Conservation (phyloP, 1,140 invertebrate species). For the Cyclina sinensis region DNA sequence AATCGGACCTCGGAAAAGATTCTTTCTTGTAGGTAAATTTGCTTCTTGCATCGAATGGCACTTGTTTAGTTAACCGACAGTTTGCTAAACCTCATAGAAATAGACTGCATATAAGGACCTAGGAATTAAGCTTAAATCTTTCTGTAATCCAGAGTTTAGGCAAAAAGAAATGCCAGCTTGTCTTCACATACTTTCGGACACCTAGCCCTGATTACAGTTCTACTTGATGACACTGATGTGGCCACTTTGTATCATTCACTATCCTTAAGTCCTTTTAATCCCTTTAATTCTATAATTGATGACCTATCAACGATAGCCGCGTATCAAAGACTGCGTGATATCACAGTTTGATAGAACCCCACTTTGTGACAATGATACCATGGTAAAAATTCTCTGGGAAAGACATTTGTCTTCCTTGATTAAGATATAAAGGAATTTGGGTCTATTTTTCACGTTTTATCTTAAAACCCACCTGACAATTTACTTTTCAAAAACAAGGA, state of each 20-base stretch:
- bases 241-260: neutral
- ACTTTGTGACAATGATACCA: neutral
- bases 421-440: neutral
- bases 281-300: slow-evolving; percentile 19
- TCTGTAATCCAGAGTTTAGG: neutral
- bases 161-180: neutral
- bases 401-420: neutral
- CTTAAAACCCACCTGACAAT: slow-evolving; percentile 17
- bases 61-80: too few species aligned
- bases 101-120: too few species aligned
- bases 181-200: neutral
- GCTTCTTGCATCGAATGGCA: too few species aligned
- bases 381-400: slow-evolving; percentile 18
- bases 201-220: neutral
- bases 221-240: neutral
- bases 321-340: slow-evolving; percentile 6
- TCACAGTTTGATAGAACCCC: slow-evolving; percentile 11
- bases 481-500: slow-evolving; percentile 19
- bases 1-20: too few species aligned
- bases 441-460: neutral
- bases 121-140: too few species aligned
- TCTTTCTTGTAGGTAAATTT: too few species aligned
- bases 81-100: too few species aligned
- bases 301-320: slow-evolving; percentile 9
- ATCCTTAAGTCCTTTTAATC: neutral